Evolutionary conservation across 1,140 invertebrate genomes (phyloP).

Genomic region (Papilio xuthus): DNA sequence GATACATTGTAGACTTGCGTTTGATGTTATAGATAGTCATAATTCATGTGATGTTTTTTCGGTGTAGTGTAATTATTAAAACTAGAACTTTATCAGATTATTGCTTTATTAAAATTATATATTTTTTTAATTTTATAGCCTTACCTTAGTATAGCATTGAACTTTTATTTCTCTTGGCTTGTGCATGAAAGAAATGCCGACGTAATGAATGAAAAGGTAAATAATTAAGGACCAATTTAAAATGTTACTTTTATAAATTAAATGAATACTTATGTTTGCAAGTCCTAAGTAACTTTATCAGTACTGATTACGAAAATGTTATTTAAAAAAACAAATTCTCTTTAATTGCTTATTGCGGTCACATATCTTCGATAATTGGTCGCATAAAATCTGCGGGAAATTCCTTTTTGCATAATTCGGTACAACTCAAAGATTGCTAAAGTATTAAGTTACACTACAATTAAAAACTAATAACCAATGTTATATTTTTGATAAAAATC

Average conservation of each 20-base stretch:
- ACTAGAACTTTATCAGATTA: neutral
- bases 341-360: neutral
- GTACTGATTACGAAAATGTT: neutral
- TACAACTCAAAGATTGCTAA: slow-evolving; percentile 1
- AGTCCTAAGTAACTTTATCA: slow-evolving; percentile 8
- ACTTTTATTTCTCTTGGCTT: too few relatives aligned
- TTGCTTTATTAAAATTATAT: neutral
- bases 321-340: neutral
- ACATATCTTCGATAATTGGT: neutral
- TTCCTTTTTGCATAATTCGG: neutral
- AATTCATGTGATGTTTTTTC: too few relatives aligned
- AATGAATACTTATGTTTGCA: neutral
- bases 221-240: neutral
- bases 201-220: neutral
- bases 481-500: slow-evolving; percentile 37
- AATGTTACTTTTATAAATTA: neutral
- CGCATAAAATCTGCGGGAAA: slow-evolving; percentile 31
- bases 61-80: too few relatives aligned
- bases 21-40: too few relatives aligned
- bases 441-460: slow-evolving; percentile 1
- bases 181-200: neutral
- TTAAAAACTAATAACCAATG: slow-evolving; percentile 18
- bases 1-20: neutral
- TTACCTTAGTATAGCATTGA: too few relatives aligned
- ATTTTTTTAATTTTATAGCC: neutral